These are phyloP conservation scores for Vollenhovia emeryi DNA, from an alignment of 1,140 invertebrate species.

Conservation along the genomic window DNA sequence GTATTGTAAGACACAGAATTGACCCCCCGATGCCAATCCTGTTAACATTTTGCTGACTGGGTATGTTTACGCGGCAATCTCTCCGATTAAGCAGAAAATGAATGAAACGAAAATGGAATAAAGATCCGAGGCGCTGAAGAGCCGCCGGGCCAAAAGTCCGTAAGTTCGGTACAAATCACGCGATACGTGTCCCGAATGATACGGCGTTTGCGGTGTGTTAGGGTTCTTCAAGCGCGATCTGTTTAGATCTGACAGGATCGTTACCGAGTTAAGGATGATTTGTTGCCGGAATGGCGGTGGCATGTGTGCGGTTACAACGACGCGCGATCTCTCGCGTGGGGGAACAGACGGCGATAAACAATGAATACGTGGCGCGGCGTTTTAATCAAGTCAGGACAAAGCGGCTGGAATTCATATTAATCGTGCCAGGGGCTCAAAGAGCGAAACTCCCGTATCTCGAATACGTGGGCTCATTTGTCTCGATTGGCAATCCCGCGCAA, in stretches of 20 bases:
- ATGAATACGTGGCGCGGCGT: conserved; percentile 18
- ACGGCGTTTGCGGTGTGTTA: not conserved
- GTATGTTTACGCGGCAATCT: not conserved
- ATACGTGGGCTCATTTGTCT: conserved; percentile 35
- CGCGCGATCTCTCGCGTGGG: not conserved
- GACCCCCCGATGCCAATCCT: too few relatives aligned
- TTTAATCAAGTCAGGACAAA: conserved; percentile 47
- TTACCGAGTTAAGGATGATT: conserved; percentile 48
- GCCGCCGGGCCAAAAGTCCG: too few relatives aligned
- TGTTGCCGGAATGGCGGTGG: conserved; percentile 15
- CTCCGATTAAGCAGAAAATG: not conserved
- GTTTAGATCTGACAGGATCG: conserved; percentile 46
- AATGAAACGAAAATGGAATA: not conserved
- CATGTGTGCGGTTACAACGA: not conserved
- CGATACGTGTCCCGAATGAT: not conserved
- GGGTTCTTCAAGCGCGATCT: conserved; percentile 6
- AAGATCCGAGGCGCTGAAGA: not conserved
- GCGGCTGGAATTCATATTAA: conserved; percentile 47
- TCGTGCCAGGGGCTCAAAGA: conserved; percentile 21
- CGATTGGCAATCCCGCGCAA: conserved; percentile 26
- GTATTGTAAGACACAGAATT: too few relatives aligned
- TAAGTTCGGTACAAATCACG: not conserved
- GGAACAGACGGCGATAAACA: conserved; percentile 30
- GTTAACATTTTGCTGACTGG: too few relatives aligned
- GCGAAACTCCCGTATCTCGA: not conserved